Conservation (phyloP, 2,888 invertebrate species). For the Dermolepida albohirtum region DNA sequence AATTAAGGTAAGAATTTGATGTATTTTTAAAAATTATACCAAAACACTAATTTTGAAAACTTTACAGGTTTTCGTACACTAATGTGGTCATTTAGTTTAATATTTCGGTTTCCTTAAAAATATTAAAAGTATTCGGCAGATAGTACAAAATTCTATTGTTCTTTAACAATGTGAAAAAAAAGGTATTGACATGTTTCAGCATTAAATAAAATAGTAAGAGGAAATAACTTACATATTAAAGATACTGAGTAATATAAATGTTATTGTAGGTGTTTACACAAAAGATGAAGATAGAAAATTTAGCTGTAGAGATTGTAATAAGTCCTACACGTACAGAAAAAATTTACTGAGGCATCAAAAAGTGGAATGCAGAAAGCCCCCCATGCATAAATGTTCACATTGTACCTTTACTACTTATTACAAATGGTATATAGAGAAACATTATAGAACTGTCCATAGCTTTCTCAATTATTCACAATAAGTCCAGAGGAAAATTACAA, state of each 20-base stretch:
- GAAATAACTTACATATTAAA: background rate
- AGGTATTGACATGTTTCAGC: too few relatives aligned
- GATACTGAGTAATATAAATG: conserved; percentile 17
- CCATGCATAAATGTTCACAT: conserved; percentile 79
- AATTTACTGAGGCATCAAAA: conserved; percentile 79
- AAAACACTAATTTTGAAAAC: too few relatives aligned
- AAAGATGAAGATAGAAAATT: background rate
- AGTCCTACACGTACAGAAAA: conserved; percentile 81
- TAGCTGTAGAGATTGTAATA: conserved; percentile 74
- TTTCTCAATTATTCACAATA: background rate
- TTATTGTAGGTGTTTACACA: conserved; percentile 28
- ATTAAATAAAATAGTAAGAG: background rate
- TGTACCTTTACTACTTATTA: conserved; percentile 63
- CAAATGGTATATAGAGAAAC: conserved; percentile 16
- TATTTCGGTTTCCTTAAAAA: too few relatives aligned
- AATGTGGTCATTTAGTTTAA: too few relatives aligned
- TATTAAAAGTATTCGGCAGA: too few relatives aligned
- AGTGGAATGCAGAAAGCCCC: conserved; percentile 80
- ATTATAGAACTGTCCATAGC: conserved; percentile 11
- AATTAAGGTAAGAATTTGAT: too few relatives aligned
- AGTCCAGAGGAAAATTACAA: background rate
- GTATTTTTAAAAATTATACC: too few relatives aligned
- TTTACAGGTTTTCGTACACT: too few relatives aligned
- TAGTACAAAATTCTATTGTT: too few relatives aligned
- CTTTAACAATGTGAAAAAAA: too few relatives aligned